Conservation (phyloP, 2,888 invertebrate species). For the Notodromas monacha region DNA sequence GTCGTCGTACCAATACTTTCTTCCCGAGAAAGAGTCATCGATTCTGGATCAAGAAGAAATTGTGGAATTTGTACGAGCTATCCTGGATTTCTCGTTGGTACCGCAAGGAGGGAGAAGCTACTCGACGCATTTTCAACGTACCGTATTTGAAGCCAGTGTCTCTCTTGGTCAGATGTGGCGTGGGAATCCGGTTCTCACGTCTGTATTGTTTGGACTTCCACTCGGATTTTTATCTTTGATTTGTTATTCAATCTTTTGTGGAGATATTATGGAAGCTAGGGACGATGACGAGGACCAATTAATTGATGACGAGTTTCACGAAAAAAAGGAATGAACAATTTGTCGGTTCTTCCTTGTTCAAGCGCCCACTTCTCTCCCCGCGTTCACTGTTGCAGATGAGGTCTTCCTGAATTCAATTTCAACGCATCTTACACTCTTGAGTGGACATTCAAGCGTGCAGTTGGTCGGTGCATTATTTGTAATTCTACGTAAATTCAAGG, state of each 20-base stretch:
- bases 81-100: conserved; percentile 16
- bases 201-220: conserved; percentile 73
- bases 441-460: too few relatives aligned
- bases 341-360: too few relatives aligned
- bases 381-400: too few relatives aligned
- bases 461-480: too few relatives aligned
- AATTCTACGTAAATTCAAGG: too few relatives aligned
- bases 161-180: conserved; percentile 54
- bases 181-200: conserved; percentile 67
- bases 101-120: conserved; percentile 52
- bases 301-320: too few relatives aligned
- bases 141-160: conserved; percentile 47
- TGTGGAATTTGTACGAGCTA: conserved; percentile 5
- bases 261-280: conserved; percentile 67
- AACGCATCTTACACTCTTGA: too few relatives aligned
- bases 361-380: too few relatives aligned
- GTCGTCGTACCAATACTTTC: conserved; percentile 61
- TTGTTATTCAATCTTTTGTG: conserved; percentile 78
- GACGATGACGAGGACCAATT: conserved; percentile 22
- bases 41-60: conserved; percentile 41
- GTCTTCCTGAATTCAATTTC: too few relatives aligned
- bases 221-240: conserved; percentile 70
- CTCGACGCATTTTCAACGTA: conserved; percentile 36
- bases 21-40: conserved; percentile 40
- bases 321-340: conserved; percentile 13